Base-by-base conservation (phyloP, 2,888 invertebrate species). In the Plebejus argus region DNA sequence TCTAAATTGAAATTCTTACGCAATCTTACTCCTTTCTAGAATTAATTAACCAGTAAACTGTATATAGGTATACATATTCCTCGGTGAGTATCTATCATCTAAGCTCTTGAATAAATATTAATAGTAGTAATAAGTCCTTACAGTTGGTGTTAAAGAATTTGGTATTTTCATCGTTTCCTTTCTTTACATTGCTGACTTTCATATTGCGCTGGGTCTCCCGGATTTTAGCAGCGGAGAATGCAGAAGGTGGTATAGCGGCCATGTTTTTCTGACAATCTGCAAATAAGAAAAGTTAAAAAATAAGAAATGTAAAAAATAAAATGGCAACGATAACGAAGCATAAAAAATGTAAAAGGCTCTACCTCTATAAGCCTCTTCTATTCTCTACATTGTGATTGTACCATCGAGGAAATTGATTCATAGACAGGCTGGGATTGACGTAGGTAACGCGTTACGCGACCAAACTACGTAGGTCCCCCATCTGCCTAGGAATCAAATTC, bases 211-310 rank as follows among this genome's bases (percentile, higher is more conserved):
- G 92, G 33, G 95, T 95, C 83, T 95, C 94, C 28, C 96, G 96
- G 78, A 97, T 95, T 88, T 97, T 97, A 81, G 95, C 94, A 15
- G 96, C 96, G 18, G 96, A 96, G 87, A 96, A 97, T n/a, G 96
- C 96, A 61, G 96, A 96, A 82, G 97, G 97, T 0, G 97, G 97
- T 81, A 97, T 95, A n/a, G 96, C 95, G 76, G 97, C 95, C 97
- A 97, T 97, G 79, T 85, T 87, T 76, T 84, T 81, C 85, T 91
- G 87, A 82, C 94, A 94, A 81, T 87, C 95, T 95, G 87, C 35
- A 89, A 88, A 79, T 78, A 71, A 81, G 78, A 78, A 70, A 45
- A 45, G 45, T 45, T 45, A 28, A 28, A 28, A 28, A 28, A 28
- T 28, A 28, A 28, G 28, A 28, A 1, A 28, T 1, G 28, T 28